phyloP scores from a whole-genome alignment of 2,888 invertebrate species.

The Exephanes ischioxanthus region DNA sequence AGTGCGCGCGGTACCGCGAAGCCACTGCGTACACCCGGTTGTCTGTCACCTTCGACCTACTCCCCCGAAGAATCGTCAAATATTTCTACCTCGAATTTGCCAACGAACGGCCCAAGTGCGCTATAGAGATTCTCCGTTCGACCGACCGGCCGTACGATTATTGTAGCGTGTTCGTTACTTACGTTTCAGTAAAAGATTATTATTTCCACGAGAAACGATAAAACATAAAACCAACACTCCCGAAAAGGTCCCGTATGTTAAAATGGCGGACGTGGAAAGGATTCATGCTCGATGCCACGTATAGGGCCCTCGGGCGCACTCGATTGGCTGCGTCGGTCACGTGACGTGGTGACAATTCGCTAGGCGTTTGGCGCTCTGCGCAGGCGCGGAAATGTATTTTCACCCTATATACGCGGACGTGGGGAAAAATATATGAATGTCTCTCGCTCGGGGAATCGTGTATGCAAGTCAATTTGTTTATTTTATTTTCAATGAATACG shows the following conservation, averaged over 20 bases:
- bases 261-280: slow-evolving; percentile 94
- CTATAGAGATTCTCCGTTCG: background rate
- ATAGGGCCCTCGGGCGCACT: slow-evolving; percentile 86
- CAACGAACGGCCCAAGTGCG: background rate
- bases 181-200: slow-evolving; percentile 85
- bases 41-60: slow-evolving; percentile 83
- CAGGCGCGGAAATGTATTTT: slow-evolving; percentile 37
- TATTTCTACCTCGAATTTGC: slow-evolving; percentile 6
- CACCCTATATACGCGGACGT: background rate
- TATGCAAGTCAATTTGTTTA: slow-evolving; percentile 34
- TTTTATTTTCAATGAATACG: slow-evolving; percentile 43
- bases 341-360: slow-evolving; percentile 70
- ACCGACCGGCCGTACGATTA: slow-evolving; percentile 47
- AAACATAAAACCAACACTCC: slow-evolving; percentile 90
- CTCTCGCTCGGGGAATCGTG: background rate
- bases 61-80: slow-evolving; percentile 71
- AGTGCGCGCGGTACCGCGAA: slow-evolving; percentile 69
- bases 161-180: slow-evolving; percentile 81
- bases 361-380: slow-evolving; percentile 57
- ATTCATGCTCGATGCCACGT: slow-evolving; percentile 93
- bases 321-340: slow-evolving; percentile 78
- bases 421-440: background rate
- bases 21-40: slow-evolving; percentile 81
- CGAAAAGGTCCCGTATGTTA: slow-evolving; percentile 91
- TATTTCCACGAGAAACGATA: slow-evolving; percentile 88